These are phyloP conservation scores for Anodontia alba DNA, from an alignment of 2,888 invertebrate genomes.

Conservation along the genomic window DNA sequence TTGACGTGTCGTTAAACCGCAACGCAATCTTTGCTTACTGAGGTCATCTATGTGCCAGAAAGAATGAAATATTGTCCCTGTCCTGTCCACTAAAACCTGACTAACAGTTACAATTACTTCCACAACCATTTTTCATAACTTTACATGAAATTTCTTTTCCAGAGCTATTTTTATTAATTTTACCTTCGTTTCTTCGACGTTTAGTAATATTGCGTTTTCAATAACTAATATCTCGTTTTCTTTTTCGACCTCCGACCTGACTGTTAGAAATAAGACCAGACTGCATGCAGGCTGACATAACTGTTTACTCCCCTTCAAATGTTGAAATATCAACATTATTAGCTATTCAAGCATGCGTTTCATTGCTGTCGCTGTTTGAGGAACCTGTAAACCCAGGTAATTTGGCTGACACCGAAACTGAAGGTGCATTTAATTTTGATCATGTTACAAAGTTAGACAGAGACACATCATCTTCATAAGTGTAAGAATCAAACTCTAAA, in stretches of 20 bases:
- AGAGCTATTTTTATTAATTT: neutral
- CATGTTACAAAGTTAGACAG: neutral
- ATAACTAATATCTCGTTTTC: neutral
- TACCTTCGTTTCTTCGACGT: conserved; percentile 14
- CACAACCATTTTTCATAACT: conserved; percentile 16
- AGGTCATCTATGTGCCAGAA: conserved; percentile 27
- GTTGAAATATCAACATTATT: no score
- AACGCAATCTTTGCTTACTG: conserved; percentile 21
- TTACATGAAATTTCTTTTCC: neutral
- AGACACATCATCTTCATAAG: neutral
- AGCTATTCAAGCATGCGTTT: no score
- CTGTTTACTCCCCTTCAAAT: no score
- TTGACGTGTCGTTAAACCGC: no score
- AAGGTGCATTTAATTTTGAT: no score
- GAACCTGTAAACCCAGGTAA: no score
- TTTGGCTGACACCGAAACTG: no score
- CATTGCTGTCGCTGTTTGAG: no score
- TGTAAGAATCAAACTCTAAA: no score
- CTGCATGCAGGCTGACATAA: no score
- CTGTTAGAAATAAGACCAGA: neutral
- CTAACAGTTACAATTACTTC: conserved; percentile 19
- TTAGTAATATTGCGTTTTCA: conserved; percentile 30
- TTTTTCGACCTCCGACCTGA: neutral
- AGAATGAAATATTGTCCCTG: conserved; percentile 21
- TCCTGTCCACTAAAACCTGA: conserved; percentile 1